A percentile compares a stretch with the other conserved stretches of the same genome.
Evolutionary conservation across 2,113 vertebrate genomes (phyloP).

Genomic region (Ptilorrhoa leucosticta): DNA sequence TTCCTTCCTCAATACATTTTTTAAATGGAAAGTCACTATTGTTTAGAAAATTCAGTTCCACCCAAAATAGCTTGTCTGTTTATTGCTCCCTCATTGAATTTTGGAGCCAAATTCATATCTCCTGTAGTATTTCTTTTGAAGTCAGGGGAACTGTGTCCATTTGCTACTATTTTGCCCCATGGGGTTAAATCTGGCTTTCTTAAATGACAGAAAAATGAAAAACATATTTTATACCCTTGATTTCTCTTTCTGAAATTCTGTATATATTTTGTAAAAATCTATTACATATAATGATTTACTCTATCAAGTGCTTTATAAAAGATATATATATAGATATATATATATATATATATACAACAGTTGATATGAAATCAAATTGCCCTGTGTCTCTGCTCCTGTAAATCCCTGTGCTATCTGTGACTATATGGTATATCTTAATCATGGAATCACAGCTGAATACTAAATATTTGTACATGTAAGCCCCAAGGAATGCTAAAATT

Average conservation of each 20-base stretch:
- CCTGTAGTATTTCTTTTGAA: background rate
- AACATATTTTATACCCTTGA: background rate
- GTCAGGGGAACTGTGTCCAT: background rate
- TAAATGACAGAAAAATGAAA: background rate
- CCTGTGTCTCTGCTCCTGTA: background rate
- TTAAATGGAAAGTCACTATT: background rate
- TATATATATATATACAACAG: background rate
- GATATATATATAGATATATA: background rate
- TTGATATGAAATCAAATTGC: slow-evolving; percentile 1
- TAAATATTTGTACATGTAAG: slow-evolving; percentile 62
- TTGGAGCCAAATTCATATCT: background rate
- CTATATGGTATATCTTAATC: slow-evolving; percentile 60
- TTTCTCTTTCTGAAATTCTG: background rate
- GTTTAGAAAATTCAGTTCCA: background rate
- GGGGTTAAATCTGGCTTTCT: background rate
- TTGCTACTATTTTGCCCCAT: background rate
- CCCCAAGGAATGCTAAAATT: slow-evolving; percentile 55
- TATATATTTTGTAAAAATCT: background rate
- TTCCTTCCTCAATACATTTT: background rate
- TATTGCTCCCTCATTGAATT: background rate
- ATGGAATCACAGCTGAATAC: slow-evolving; percentile 51
- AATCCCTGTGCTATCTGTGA: slow-evolving; percentile 43
- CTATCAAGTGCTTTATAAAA: background rate
- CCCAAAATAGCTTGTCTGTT: background rate
- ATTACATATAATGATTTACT: background rate